Evolutionary conservation across 2,113 vertebrate species (phyloP).

Genomic region (Natator depressus): DNA sequence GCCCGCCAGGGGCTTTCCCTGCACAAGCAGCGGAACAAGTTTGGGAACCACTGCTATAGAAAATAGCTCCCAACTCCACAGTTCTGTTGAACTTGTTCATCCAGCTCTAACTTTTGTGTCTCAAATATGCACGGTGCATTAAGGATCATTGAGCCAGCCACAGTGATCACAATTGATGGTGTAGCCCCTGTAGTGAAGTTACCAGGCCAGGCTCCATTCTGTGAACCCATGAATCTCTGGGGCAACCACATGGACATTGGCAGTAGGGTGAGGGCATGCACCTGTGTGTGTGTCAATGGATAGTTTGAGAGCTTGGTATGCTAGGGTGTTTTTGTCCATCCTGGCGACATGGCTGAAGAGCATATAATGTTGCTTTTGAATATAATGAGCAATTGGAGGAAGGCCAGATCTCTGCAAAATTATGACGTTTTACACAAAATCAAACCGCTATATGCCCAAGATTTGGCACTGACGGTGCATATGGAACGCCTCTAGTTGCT

Average conservation of each 20-base stretch:
- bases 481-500: background rate
- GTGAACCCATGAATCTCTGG: background rate
- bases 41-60: background rate
- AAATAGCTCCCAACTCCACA: background rate
- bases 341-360: background rate
- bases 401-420: background rate
- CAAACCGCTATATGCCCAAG: background rate
- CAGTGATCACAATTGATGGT: background rate
- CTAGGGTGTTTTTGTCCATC: background rate
- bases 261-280: background rate
- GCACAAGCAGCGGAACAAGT: too few species aligned
- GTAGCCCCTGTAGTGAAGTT: background rate
- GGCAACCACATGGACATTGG: background rate
- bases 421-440: background rate
- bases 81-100: background rate
- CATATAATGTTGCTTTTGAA: background rate
- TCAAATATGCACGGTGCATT: background rate
- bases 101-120: background rate
- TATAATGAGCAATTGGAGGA: background rate
- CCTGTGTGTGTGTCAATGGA: background rate
- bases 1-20: too few species aligned
- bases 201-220: background rate
- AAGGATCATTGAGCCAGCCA: background rate
- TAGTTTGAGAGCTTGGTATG: background rate
- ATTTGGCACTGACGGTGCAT: background rate